Base-by-base conservation (phyloP, 2,797 vertebrate genomes). In the Hippoglossus hippoglossus region DNA sequence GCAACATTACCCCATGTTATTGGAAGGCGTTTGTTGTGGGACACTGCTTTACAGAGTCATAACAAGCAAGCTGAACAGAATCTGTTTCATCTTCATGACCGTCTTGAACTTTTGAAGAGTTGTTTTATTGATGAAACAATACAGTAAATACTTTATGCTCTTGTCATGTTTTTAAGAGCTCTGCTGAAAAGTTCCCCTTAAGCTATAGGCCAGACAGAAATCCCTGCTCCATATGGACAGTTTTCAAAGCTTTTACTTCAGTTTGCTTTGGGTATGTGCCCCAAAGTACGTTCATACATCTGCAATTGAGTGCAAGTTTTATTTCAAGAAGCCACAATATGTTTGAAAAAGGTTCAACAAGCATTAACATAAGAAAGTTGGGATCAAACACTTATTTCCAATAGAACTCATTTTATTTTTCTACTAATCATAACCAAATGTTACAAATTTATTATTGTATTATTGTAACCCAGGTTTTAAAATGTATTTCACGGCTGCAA, bases 21-120 rank as follows among this genome's bases (percentile, higher is more conserved):
- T 80, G 80, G 65, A 47, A 50, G 5, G 49, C 74, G 80, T 87
- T 90, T 91, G 91, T 88, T 91, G 90, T 84, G 78, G 73, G 44
- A 82, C 58, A 0, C 71, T 22, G 47, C 66, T 87, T 90, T 82
- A 85, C 76, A 77, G 69, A 79, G 82, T 76, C 36, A 51, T 83
- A 79, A 85, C 80, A 72, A 71, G 54, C 31, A 4, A 31, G 53
- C 69, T 8, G 62, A 67, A 55, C 50, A 52, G 69, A 83, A 47
- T 75, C 44, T n/a, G 49, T 82, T 87, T 87, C 60, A 77, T 77
- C 78, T 59, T 34, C 59, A 25, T n/a, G 47, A 49, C 67, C 9
- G 63, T 71, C 58, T 73, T 46, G 25, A 71, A 68, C 39, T 71
- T 73, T 83, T 47, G 52, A 65, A 49, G 70, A 72, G 64, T 50